Evolutionary conservation across 2,797 vertebrate genomes (phyloP).

Genomic region (Molossus alvarezi): DNA sequence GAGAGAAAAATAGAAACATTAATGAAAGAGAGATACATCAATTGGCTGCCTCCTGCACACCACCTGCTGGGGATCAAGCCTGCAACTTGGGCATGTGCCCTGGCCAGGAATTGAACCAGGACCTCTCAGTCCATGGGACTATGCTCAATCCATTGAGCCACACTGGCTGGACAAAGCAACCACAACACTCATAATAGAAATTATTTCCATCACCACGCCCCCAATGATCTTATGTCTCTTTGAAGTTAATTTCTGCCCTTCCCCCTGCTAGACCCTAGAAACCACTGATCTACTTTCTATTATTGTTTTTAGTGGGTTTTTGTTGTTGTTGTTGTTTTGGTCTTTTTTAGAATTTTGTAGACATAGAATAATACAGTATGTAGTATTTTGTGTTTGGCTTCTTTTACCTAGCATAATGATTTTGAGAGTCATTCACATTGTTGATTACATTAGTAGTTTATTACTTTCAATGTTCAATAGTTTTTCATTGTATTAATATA

Average conservation of each 20-base stretch:
- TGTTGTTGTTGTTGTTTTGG: too few relatives aligned
- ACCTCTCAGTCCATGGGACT: too few relatives aligned
- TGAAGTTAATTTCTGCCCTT: not conserved
- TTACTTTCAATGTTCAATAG: not conserved
- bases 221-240: not conserved
- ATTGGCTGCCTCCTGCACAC: too few relatives aligned
- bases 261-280: not conserved
- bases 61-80: too few relatives aligned
- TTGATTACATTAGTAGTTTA: not conserved
- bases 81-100: too few relatives aligned
- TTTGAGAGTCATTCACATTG: not conserved
- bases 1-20: too few relatives aligned
- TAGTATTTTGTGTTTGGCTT: not conserved
- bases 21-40: too few relatives aligned
- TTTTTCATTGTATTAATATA: not conserved
- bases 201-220: not conserved
- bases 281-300: not conserved
- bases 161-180: not conserved
- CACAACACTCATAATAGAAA: not conserved
- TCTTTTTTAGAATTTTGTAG: not conserved
- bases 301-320: not conserved
- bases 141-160: too few relatives aligned
- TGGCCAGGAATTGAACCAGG: too few relatives aligned
- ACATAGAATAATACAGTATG: not conserved
- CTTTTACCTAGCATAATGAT: not conserved